Percentiles rank a stretch among this genome's conserved stretches.
These are phyloP conservation scores for Phorcus lineatus DNA, from an alignment of 2,888 invertebrate species.

Conservation along the genomic window DNA sequence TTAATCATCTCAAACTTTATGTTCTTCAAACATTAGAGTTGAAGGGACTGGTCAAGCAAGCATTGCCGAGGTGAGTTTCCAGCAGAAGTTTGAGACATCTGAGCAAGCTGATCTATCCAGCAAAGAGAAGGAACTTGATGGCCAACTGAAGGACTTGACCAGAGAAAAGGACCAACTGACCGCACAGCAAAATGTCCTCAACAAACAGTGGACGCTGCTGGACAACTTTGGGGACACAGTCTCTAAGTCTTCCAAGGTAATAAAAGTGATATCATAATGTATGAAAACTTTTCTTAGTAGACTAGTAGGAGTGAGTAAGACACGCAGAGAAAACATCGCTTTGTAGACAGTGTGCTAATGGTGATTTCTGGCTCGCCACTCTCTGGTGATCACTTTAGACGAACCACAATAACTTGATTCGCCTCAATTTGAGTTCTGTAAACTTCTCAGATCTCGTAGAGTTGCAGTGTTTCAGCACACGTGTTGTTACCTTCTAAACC, in stretches of 20 bases:
- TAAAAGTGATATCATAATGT: neutral
- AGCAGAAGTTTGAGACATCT: conserved; percentile 42
- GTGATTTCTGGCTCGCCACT: too few species aligned
- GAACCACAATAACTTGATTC: too few species aligned
- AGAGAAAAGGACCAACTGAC: conserved; percentile 30
- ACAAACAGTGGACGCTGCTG: conserved; percentile 68
- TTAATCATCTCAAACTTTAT: neutral
- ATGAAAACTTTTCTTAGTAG: too few species aligned
- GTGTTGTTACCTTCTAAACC: too few species aligned
- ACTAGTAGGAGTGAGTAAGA: too few species aligned
- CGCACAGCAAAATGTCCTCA: conserved; percentile 31
- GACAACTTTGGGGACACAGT: conserved; percentile 67
- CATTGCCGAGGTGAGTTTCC: conserved; percentile 59
- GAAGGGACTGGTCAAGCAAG: conserved; percentile 62
- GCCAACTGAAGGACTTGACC: conserved; percentile 28
- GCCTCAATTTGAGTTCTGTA: too few species aligned
- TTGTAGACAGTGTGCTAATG: too few species aligned
- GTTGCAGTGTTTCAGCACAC: too few species aligned
- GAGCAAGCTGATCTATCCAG: conserved; percentile 42
- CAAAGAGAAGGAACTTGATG: conserved; percentile 34
- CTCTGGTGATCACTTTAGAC: too few species aligned
- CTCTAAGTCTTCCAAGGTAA: conserved; percentile 16
- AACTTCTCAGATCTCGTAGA: too few species aligned
- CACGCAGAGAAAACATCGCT: too few species aligned
- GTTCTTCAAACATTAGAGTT: conserved; percentile 44